Evolutionary conservation across 2,888 invertebrate genomes (phyloP), one percentile per base, ranked within the genome.

Genomic region (Cephalotes varians): DNA sequence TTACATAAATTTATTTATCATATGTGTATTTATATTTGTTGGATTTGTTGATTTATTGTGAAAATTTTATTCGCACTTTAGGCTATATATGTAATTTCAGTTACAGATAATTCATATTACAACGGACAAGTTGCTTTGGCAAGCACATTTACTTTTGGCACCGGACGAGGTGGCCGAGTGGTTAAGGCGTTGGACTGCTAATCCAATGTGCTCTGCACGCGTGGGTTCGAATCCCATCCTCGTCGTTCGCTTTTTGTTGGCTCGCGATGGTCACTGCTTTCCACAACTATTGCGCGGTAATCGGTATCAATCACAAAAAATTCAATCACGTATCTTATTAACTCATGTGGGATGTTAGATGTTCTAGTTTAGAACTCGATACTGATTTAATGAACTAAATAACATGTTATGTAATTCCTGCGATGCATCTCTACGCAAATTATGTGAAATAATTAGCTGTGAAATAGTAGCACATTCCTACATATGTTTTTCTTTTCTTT

Each of bases 161-260:
- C 6, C 40, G 31, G 93, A 94, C 94, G 94, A 94, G 94, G 94
- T 94, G 94, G 94, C 94, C 94, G 94, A 94, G 94, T 94, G 94
- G 94, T 94, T 94, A 94, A 94, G 94, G 94, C 94, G 94, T 94
- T 94, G 94, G 94, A 94, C 94, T 94, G 94, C 94, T 94, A 94
- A 94, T 94, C 94, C 94, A 94, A 94, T 94, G 94, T 94, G 94
- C 94, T 94, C 94, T 94, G 94, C 94, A 94, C 94, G 94, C 94
- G 94, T 94, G 94, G 94, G 94, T 94, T 94, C 94, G 94, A 94
- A 94, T 94, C 94, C 94, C 94, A 86, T 87, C 85, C 85, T 87
- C 87, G 87, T 87, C 87, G 87, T 82, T 72, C 77, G 81, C 76
- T 82, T 85, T 87, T 87, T 86, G 74, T 84, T 79, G n/a, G 31